These are phyloP conservation scores for Myotis davidii DNA, from an alignment of 2,113 vertebrate genomes.

Conservation along the genomic window DNA sequence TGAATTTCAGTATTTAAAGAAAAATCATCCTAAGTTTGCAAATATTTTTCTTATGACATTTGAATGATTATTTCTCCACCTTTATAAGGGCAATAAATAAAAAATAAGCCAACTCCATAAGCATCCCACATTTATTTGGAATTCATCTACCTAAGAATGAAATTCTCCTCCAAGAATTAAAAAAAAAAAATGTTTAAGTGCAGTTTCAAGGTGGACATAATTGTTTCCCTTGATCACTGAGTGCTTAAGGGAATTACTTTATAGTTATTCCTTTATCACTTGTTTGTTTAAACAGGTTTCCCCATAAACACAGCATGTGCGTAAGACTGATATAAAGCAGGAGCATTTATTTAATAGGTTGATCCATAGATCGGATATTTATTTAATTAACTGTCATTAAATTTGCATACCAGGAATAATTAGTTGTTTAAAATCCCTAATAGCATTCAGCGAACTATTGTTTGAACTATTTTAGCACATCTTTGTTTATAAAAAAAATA, in stretches of 20 bases:
- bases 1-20: slow-evolving; percentile 59
- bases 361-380: slow-evolving; percentile 75
- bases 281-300: slow-evolving; percentile 81
- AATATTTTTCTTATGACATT: slow-evolving; percentile 52
- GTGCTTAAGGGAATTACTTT: slow-evolving; percentile 67
- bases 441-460: slow-evolving; percentile 61
- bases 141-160: slow-evolving; percentile 63
- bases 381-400: slow-evolving; percentile 74
- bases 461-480: slow-evolving; percentile 57
- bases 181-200: neutral
- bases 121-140: slow-evolving; percentile 43
- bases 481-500: slow-evolving; percentile 70
- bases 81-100: neutral
- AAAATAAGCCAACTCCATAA: neutral
- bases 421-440: slow-evolving; percentile 78
- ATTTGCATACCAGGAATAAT: slow-evolving; percentile 79
- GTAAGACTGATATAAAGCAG: slow-evolving; percentile 57
- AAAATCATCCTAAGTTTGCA: slow-evolving; percentile 38
- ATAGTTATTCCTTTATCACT: slow-evolving; percentile 76
- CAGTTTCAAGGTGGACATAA: slow-evolving; percentile 67
- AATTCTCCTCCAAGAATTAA: slow-evolving; percentile 25
- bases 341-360: slow-evolving; percentile 49
- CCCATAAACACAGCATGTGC: slow-evolving; percentile 67
- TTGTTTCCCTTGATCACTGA: slow-evolving; percentile 51
- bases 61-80: slow-evolving; percentile 52